Conservation (phyloP, 2,797 vertebrate genomes). For the Periparus ater region DNA sequence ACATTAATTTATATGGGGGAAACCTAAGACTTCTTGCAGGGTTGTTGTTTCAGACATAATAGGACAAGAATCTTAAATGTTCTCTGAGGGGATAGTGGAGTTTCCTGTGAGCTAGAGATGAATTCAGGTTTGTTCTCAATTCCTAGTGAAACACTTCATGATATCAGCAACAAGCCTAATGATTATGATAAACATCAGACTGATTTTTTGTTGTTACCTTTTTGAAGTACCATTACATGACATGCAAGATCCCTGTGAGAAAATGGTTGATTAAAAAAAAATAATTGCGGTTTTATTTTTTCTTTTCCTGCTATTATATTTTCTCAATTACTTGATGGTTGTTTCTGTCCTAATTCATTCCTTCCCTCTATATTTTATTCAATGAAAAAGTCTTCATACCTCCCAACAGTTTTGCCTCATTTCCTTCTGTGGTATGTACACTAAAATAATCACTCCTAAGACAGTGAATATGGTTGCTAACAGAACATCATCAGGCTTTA, state of each 20-base stretch:
- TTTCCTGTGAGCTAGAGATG: neutral
- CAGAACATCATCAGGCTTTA: constrained; percentile 20
- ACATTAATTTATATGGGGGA: neutral
- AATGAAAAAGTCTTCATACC: neutral
- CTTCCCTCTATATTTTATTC: neutral
- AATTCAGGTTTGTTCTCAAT: neutral
- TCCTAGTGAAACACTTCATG: neutral
- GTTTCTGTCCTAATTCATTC: neutral
- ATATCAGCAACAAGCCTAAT: neutral
- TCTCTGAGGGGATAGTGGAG: neutral
- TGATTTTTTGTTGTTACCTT: neutral
- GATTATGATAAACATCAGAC: neutral
- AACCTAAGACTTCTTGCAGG: neutral
- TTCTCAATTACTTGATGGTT: neutral
- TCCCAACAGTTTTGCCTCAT: neutral
- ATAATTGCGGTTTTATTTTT: neutral
- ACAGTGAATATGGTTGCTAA: neutral
- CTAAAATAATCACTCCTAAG: constrained; percentile 26
- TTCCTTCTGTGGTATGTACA: neutral
- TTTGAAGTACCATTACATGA: neutral
- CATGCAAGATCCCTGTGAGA: neutral
- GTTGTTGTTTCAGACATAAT: neutral
- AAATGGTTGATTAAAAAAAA: neutral
- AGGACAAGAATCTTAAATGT: neutral
- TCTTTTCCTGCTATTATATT: neutral